Conservation (phyloP, 2,113 vertebrate genomes). For the Azemiops feae region DNA sequence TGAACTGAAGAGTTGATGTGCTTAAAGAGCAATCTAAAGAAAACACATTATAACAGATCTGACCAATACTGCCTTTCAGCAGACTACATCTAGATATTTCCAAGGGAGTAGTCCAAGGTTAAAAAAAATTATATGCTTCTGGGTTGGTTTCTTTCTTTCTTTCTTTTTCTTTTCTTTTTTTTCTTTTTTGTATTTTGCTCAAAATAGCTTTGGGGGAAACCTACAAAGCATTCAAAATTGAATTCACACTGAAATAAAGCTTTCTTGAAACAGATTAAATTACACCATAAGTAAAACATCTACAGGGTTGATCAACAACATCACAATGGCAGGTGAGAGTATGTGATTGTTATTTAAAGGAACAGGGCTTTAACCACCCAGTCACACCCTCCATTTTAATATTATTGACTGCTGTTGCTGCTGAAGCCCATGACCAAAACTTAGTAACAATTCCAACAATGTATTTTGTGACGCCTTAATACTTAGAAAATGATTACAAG, state of each 20-base stretch:
- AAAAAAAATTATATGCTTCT: not conserved
- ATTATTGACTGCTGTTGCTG: not conserved
- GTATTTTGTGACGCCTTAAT: not conserved
- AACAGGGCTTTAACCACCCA: not conserved
- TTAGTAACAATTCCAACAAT: not conserved
- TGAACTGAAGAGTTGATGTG: not conserved
- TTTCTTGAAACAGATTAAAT: not conserved
- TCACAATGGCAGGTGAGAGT: not conserved
- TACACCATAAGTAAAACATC: not conserved
- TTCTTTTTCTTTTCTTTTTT: no score
- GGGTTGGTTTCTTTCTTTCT: no score
- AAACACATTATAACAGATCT: not conserved
- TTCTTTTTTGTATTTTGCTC: not conserved
- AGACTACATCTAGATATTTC: not conserved
- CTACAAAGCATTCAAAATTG: not conserved
- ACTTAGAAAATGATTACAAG: not conserved
- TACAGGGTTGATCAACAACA: not conserved
- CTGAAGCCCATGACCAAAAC: not conserved
- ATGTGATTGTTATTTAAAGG: not conserved
- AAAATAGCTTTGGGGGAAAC: not conserved
- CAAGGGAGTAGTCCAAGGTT: not conserved
- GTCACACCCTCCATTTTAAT: not conserved
- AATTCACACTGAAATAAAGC: not conserved
- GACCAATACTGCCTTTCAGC: not conserved
- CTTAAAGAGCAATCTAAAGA: not conserved